These are phyloP conservation scores for Melanerpes formicivorus DNA, from an alignment of 2,113 vertebrate genomes.

Conservation along the genomic window DNA sequence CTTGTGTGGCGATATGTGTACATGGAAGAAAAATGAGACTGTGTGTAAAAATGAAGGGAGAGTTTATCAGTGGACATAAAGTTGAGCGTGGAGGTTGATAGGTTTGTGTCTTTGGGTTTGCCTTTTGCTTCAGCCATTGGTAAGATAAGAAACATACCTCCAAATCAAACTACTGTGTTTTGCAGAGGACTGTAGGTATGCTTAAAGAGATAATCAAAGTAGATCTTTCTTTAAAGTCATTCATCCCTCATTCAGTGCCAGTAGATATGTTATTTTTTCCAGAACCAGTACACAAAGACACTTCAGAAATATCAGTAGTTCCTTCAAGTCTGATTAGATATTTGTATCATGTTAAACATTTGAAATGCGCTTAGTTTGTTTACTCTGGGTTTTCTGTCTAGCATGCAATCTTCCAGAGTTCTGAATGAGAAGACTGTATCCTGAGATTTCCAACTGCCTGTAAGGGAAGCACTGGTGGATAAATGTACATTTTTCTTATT, in stretches of 20 bases:
- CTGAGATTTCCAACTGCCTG: not conserved
- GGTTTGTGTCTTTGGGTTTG: not conserved
- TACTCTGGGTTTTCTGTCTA: not conserved
- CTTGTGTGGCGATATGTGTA: accelerated
- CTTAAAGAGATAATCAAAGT: not conserved
- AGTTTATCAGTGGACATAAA: not conserved
- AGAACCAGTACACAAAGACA: not conserved
- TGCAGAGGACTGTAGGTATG: not conserved
- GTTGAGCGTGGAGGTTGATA: not conserved
- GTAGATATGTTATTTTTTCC: not conserved
- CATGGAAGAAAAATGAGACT: not conserved
- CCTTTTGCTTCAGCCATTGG: not conserved
- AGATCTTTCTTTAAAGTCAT: not conserved
- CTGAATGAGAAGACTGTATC: not conserved
- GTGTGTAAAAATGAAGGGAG: not conserved
- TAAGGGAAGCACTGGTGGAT: not conserved
- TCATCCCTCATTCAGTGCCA: not conserved
- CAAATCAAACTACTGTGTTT: not conserved
- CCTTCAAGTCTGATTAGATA: not conserved
- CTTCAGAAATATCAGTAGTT: not conserved
- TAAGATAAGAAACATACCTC: not conserved
- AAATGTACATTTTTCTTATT: not conserved
- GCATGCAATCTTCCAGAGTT: not conserved
- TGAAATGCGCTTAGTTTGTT: not conserved
- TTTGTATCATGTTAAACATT: not conserved